Evolutionary conservation across 2,888 invertebrate species (phyloP).

Genomic region (Atrina japonica): DNA sequence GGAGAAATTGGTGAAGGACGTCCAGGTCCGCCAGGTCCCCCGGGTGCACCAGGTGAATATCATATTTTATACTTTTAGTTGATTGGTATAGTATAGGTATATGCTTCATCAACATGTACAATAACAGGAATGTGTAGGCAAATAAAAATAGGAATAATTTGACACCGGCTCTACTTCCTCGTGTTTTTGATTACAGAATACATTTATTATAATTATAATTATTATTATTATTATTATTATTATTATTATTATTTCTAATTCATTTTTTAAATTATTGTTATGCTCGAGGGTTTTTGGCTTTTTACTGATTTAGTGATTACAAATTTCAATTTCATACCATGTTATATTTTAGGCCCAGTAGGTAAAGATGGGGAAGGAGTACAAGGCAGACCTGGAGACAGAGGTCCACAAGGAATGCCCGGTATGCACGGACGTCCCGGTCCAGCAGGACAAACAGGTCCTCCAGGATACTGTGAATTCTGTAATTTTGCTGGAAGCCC

Average conservation of each 20-base stretch:
- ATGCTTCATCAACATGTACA: too few relatives aligned
- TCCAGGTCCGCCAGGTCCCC: constrained; percentile 88
- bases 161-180: too few relatives aligned
- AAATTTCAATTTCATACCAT: background rate
- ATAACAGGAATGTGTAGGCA: too few relatives aligned
- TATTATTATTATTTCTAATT: too few relatives aligned
- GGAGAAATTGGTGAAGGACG: constrained; percentile 87
- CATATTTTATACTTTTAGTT: too few relatives aligned
- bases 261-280: too few relatives aligned
- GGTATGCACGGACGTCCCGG: constrained; percentile 82
- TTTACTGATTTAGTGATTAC: background rate
- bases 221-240: too few relatives aligned
- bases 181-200: background rate
- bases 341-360: constrained; percentile 81
- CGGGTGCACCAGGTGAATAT: constrained; percentile 85
- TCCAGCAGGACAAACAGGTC: constrained; percentile 83
- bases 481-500: constrained; percentile 81
- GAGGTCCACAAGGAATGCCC: constrained; percentile 78
- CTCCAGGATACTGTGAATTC: constrained; percentile 84
- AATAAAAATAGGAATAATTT: too few relatives aligned
- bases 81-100: too few relatives aligned
- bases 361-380: constrained; percentile 87
- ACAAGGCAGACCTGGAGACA: constrained; percentile 88
- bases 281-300: background rate
- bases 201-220: too few relatives aligned